A percentile compares a stretch with the other conserved stretches of the same genome.
phyloP scores from a whole-genome alignment of 2,113 vertebrate species.

The Dicrurus megarhynchus region DNA sequence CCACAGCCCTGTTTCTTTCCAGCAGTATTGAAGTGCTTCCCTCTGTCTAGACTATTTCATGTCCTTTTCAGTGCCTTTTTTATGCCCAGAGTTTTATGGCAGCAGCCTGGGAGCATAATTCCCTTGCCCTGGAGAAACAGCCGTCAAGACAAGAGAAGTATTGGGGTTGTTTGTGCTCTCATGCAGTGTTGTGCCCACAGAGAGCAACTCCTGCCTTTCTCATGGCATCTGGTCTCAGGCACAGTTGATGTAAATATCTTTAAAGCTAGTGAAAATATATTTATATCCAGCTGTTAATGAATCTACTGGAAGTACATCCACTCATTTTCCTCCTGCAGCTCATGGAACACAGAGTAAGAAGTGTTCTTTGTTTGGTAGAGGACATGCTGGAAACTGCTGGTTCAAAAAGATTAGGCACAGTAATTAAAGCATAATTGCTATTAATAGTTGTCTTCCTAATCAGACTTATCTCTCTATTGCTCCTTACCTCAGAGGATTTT shows the following conservation, averaged over 20 bases:
- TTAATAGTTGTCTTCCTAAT: conserved; percentile 43
- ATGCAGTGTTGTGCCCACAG: accelerated
- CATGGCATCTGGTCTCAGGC: background rate
- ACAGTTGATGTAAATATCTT: background rate
- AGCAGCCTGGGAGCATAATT: background rate
- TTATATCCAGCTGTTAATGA: background rate
- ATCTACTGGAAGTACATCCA: background rate
- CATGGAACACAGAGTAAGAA: background rate
- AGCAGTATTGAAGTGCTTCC: background rate
- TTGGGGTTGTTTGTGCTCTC: background rate
- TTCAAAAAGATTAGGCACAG: conserved; percentile 23
- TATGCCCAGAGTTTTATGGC: background rate
- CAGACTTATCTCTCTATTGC: background rate
- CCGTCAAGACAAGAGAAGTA: accelerated
- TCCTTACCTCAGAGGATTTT: background rate
- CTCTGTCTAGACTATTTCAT: background rate
- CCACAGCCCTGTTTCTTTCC: background rate
- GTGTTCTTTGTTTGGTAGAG: background rate
- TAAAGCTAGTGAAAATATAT: background rate
- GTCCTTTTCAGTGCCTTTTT: background rate
- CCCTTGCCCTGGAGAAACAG: background rate
- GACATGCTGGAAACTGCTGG: background rate
- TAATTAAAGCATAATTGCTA: conserved; percentile 49
- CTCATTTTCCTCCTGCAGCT: background rate
- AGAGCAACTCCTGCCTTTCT: background rate